A percentile compares a stretch with the other conserved stretches of the same genome.
phyloP scores from a whole-genome alignment of 92 coral and sea anemone species.

The Epizoanthus ramosus region DNA sequence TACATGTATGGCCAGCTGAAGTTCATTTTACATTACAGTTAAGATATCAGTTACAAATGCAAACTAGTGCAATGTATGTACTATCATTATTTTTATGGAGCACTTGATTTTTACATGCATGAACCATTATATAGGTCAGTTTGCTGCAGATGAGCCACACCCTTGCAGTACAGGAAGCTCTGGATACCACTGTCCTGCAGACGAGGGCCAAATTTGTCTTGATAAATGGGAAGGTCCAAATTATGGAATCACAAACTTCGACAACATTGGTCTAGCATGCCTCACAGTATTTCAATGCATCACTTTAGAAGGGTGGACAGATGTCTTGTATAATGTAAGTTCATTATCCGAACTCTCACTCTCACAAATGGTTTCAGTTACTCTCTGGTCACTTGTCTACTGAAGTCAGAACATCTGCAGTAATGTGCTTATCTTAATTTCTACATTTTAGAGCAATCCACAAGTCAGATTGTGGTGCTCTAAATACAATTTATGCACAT shows the following conservation, averaged over 20 bases:
- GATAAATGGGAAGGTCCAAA: conserved; percentile 97
- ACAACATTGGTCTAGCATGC: conserved; percentile 96
- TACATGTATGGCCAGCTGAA: too few relatives aligned
- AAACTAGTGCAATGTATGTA: neutral
- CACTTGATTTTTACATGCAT: too few relatives aligned
- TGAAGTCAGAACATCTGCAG: too few relatives aligned
- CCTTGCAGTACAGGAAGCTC: conserved; percentile 83
- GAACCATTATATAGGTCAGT: conserved; percentile 40
- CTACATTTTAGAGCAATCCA: too few relatives aligned
- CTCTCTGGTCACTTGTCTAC: too few relatives aligned
- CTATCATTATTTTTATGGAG: conserved; percentile 5
- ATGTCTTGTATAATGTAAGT: conserved; percentile 95
- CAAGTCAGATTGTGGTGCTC: too few relatives aligned
- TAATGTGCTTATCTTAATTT: too few relatives aligned
- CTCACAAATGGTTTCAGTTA: too few relatives aligned
- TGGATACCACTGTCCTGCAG: conserved; percentile 81
- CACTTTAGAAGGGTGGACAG: conserved; percentile 99
- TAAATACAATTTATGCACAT: too few relatives aligned
- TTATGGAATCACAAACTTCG: conserved; percentile 94
- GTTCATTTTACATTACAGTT: too few relatives aligned
- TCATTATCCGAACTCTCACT: too few relatives aligned
- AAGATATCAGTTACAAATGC: too few relatives aligned
- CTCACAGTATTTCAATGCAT: conserved; percentile 97
- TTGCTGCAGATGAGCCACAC: conserved; percentile 77
- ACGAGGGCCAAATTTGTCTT: conserved; percentile 79